phyloP scores from a whole-genome alignment of 2,797 vertebrate species.

The Enteromius trimaculatus region DNA sequence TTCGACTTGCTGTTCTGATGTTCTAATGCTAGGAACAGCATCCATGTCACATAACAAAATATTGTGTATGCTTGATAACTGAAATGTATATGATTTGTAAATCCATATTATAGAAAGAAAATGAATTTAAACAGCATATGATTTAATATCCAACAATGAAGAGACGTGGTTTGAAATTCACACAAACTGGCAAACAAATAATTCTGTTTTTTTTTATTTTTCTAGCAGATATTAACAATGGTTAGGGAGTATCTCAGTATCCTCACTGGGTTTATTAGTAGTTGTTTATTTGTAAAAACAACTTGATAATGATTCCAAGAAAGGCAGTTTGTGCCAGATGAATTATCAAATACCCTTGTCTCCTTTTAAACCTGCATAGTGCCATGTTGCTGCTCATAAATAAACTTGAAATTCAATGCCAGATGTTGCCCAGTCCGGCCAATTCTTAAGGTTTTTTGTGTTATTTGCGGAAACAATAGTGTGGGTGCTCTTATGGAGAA shows the following conservation, averaged over 20 bases:
- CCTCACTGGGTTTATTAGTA: conserved; percentile 34
- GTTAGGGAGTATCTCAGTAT: background rate
- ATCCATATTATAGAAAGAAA: background rate
- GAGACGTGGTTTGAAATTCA: background rate
- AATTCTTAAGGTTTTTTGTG: conserved; percentile 47
- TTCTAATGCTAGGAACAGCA: background rate
- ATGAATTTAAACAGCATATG: background rate
- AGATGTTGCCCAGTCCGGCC: conserved; percentile 58
- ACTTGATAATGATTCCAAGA: conserved; percentile 52
- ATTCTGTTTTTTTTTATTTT: background rate
- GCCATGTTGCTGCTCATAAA: conserved; percentile 52
- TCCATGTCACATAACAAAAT: background rate
- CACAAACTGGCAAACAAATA: conserved; percentile 8
- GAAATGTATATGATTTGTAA: background rate
- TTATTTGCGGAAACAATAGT: conserved; percentile 58
- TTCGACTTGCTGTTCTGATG: background rate
- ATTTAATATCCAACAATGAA: background rate
- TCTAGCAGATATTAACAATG: conserved; percentile 19
- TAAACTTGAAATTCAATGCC: conserved; percentile 56
- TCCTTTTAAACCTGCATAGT: conserved; percentile 47
- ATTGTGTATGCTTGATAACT: background rate
- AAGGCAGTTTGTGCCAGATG: conserved; percentile 38
- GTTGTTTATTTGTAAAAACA: conserved; percentile 47
- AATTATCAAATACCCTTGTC: conserved; percentile 46
- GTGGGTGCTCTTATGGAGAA: conserved; percentile 54